Evolutionary conservation across 2,888 invertebrate species (phyloP).

Genomic region (Panorpa germanica): DNA sequence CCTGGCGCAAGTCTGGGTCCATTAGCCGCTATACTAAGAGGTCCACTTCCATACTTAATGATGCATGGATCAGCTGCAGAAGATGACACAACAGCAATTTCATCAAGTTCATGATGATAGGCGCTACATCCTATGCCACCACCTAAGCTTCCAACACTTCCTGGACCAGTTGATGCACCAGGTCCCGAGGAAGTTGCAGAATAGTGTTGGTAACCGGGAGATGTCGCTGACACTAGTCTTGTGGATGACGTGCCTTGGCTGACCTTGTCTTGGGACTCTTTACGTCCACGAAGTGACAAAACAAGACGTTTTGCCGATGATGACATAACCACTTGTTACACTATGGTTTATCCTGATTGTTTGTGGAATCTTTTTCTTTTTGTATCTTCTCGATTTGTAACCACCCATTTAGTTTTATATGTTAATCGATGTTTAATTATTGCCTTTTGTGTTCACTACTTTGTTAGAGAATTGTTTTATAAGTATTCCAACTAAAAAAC

Average conservation of each 20-base stretch:
- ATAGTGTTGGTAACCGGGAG: no score
- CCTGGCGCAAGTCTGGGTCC: conserved; percentile 40
- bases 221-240: conserved; percentile 26
- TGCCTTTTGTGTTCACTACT: no score
- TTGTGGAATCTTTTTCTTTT: no score
- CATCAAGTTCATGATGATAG: conserved; percentile 35
- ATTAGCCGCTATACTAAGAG: conserved; percentile 29
- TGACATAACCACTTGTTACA: no score
- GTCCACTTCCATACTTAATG: conserved; percentile 36
- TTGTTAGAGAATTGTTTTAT: no score
- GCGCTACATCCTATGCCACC: conserved; percentile 8
- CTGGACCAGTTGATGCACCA: conserved; percentile 19
- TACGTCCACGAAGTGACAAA: conserved; percentile 36
- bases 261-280: conserved; percentile 31
- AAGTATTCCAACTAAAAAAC: no score
- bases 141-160: conserved; percentile 12
- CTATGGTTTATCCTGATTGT: no score
- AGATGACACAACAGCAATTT: conserved; percentile 44
- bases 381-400: no score
- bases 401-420: no score
- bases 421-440: no score
- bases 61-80: conserved; percentile 31
- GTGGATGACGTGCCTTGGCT: conserved; percentile 25
- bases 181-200: conserved; percentile 15
- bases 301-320: conserved; percentile 43